phyloP scores from a whole-genome alignment of 1,140 invertebrate species.

The Neomicropteryx cornuta region DNA sequence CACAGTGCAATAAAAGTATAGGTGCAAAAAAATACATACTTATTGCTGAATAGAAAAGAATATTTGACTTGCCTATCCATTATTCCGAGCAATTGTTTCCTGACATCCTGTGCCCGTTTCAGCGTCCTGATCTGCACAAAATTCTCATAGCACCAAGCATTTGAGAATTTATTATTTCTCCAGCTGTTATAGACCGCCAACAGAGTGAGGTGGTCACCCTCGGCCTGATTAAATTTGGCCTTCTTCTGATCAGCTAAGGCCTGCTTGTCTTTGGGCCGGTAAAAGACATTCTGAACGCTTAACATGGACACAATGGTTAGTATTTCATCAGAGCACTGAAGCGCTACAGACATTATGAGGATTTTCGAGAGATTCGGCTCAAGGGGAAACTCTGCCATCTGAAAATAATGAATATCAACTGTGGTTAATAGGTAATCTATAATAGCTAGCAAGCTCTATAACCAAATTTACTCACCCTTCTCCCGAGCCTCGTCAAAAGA shows the following conservation, averaged over 20 bases:
- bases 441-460: too few relatives aligned
- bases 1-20: too few relatives aligned
- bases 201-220: slow-evolving; percentile 96
- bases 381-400: slow-evolving; percentile 99
- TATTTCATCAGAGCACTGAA: slow-evolving; percentile 98
- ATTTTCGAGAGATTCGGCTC: slow-evolving; percentile 99
- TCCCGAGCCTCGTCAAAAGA: slow-evolving; percentile 81
- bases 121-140: slow-evolving; percentile 97
- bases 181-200: slow-evolving; percentile 99
- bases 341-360: slow-evolving; percentile 96
- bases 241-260: slow-evolving; percentile 97
- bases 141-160: slow-evolving; percentile 99
- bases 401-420: slow-evolving; percentile 20
- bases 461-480: slow-evolving; percentile 49
- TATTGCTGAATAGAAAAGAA: too few relatives aligned
- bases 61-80: slow-evolving; percentile 82
- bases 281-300: slow-evolving; percentile 98
- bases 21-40: too few relatives aligned
- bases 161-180: slow-evolving; percentile 99
- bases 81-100: slow-evolving; percentile 95
- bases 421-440: background rate
- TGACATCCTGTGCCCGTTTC: slow-evolving; percentile 95
- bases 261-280: slow-evolving; percentile 94
- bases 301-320: slow-evolving; percentile 98
- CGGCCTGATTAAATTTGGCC: slow-evolving; percentile 97